Conservation (phyloP, 2,797 vertebrate genomes). For the Chaenodraco wilsoni region DNA sequence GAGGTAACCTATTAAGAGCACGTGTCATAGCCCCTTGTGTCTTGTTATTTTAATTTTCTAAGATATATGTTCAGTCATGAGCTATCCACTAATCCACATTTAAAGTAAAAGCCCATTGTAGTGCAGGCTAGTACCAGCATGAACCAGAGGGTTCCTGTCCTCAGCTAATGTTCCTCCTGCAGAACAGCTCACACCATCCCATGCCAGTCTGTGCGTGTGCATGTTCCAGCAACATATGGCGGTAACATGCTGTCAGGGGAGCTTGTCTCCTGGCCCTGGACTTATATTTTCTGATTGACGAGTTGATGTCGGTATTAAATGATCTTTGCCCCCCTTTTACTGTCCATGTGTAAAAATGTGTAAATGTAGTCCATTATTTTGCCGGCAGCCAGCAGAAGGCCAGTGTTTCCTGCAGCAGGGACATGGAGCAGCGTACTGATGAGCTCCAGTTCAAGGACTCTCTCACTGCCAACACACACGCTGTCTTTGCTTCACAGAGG, state of each 20-base stretch:
- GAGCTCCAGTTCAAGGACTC: constrained; percentile 54
- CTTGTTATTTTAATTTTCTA: too few relatives aligned
- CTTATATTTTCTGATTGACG: constrained; percentile 11
- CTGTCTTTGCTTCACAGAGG: constrained; percentile 35
- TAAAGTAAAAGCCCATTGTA: background rate
- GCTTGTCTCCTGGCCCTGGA: constrained; percentile 84
- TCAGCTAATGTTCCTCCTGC: constrained; percentile 18
- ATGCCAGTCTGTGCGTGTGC: constrained; percentile 53
- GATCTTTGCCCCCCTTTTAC: too few relatives aligned
- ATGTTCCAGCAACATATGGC: constrained; percentile 88
- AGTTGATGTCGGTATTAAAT: too few relatives aligned
- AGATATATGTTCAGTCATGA: too few relatives aligned
- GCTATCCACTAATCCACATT: background rate
- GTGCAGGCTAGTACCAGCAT: background rate
- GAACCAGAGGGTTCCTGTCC: background rate
- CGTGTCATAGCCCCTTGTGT: too few relatives aligned
- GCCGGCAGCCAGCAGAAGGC: constrained; percentile 27
- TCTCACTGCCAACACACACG: constrained; percentile 10
- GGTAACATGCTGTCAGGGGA: constrained; percentile 85
- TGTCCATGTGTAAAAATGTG: too few relatives aligned
- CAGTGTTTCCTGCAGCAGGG: constrained; percentile 32
- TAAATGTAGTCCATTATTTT: too few relatives aligned
- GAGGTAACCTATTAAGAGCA: too few relatives aligned
- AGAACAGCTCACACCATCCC: constrained; percentile 37
- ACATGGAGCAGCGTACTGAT: constrained; percentile 44